phyloP scores from a whole-genome alignment of 2,888 invertebrate species.

The Eupithecia insigniata region DNA sequence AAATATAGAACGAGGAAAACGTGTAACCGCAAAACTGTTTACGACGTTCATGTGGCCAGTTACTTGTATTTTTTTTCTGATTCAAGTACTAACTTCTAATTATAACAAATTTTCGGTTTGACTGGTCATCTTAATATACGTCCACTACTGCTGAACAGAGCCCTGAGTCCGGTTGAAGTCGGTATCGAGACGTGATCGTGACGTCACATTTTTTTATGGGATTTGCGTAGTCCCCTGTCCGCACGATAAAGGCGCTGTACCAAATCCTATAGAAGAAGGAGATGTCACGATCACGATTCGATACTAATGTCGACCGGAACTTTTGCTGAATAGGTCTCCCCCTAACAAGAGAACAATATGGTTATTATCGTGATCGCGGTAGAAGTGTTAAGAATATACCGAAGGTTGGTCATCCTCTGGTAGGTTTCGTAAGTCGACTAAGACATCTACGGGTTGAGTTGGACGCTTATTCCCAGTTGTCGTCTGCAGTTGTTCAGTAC shows the following conservation, averaged over 20 bases:
- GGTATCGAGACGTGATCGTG: too few species aligned
- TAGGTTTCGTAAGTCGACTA: background rate
- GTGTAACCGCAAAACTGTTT: slow-evolving; percentile 49
- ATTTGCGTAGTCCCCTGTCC: too few species aligned
- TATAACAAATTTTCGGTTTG: background rate
- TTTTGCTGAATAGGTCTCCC: too few species aligned
- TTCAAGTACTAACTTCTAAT: background rate
- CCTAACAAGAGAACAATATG: too few species aligned
- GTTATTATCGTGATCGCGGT: background rate
- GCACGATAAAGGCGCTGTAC: too few species aligned
- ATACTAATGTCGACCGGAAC: too few species aligned
- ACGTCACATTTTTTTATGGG: too few species aligned
- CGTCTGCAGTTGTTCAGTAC: too few species aligned
- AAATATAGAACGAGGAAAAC: slow-evolving; percentile 71
- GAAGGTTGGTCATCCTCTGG: background rate
- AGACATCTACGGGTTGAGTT: background rate
- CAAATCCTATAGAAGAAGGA: too few species aligned
- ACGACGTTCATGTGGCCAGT: slow-evolving; percentile 37
- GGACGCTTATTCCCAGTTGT: too few species aligned
- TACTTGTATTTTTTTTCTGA: slow-evolving; percentile 20
- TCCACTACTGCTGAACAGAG: background rate
- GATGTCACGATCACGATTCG: too few species aligned
- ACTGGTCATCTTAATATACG: background rate
- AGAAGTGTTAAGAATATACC: background rate
- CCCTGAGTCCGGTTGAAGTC: too few species aligned